Percentiles rank a stretch among this genome's conserved stretches.
Conservation (phyloP, 2,797 vertebrate genomes). For the Danio tinwini region DNA sequence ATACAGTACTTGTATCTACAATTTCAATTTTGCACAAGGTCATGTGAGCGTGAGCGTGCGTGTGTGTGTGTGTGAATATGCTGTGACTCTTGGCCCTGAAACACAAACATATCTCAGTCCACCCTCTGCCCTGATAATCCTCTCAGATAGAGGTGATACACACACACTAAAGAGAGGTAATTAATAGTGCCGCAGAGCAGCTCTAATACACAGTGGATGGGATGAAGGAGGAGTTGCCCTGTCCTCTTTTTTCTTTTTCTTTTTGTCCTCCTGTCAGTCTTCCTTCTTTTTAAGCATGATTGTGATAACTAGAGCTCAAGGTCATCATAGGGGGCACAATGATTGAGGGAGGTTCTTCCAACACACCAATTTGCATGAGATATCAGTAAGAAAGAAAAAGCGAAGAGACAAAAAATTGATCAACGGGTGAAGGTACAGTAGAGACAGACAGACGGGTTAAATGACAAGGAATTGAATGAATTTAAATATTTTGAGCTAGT, state of each 20-base stretch:
- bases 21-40: slow-evolving; percentile 2
- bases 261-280: slow-evolving; percentile 38
- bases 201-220: slow-evolving; percentile 51
- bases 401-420: not conserved
- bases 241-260: too few relatives aligned
- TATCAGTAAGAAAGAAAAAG: slow-evolving; percentile 33
- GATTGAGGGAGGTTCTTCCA: slow-evolving; percentile 25
- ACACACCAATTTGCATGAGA: slow-evolving; percentile 60
- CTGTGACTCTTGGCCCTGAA: slow-evolving; percentile 54
- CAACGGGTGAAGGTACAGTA: not conserved
- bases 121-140: slow-evolving; percentile 62
- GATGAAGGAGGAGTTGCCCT: slow-evolving; percentile 29
- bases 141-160: slow-evolving; percentile 58
- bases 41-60: not conserved
- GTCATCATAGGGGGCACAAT: slow-evolving; percentile 76
- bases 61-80: slow-evolving; percentile 36
- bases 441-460: not conserved
- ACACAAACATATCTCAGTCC: slow-evolving; percentile 61
- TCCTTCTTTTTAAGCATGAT: slow-evolving; percentile 74
- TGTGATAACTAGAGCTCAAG: slow-evolving; percentile 92
- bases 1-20: not conserved
- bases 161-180: slow-evolving; percentile 58
- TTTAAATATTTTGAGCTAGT: not conserved
- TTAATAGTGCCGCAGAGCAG: slow-evolving; percentile 60
- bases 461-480: not conserved